Evolutionary conservation across 2,113 vertebrate species (phyloP).

Genomic region (Thunnus thynnus): DNA sequence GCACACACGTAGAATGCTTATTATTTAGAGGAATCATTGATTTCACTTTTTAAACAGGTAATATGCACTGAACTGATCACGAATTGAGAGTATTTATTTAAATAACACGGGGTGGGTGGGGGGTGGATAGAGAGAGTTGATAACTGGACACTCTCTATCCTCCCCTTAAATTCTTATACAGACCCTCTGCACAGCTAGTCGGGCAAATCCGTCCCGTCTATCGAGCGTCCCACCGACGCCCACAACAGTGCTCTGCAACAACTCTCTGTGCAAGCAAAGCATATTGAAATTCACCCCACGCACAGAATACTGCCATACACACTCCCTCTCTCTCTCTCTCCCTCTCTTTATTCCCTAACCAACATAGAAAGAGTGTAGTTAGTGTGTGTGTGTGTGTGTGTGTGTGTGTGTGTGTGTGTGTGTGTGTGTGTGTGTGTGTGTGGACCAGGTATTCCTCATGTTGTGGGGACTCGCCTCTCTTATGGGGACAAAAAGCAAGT

Average conservation of each 20-base stretch:
- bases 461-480: no score
- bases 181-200: conserved; percentile 29
- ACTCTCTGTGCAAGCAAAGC: conserved; percentile 40
- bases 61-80: neutral
- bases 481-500: no score
- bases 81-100: neutral
- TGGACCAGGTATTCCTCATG: no score
- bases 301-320: conserved; percentile 48
- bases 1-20: neutral
- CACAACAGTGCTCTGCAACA: conserved; percentile 51
- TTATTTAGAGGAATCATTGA: neutral
- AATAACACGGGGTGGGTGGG: neutral
- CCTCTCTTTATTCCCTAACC: conserved; percentile 18
- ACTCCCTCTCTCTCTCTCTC: neutral
- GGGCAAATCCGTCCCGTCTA: conserved; percentile 30
- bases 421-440: neutral
- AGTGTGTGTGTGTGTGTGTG: no score
- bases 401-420: neutral
- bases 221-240: conserved; percentile 57
- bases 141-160: neutral
- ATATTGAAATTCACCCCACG: conserved; percentile 69
- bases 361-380: conserved; percentile 11
- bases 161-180: neutral
- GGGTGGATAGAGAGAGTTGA: neutral
- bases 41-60: conserved; percentile 7